phyloP scores from a whole-genome alignment of 2,113 vertebrate genomes.

The Vidua macroura region DNA sequence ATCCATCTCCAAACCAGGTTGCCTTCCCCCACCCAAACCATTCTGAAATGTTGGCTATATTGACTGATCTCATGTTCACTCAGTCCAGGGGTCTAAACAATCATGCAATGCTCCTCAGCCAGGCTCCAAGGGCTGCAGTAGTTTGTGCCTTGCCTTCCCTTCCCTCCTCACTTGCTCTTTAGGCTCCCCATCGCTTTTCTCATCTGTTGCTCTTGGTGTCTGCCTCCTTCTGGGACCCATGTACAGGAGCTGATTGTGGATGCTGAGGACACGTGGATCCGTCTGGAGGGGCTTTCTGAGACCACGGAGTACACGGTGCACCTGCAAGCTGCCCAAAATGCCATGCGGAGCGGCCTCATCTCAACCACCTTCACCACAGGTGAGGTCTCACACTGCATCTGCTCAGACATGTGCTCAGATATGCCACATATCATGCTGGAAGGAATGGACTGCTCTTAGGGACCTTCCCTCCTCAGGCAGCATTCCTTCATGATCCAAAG shows the following conservation, averaged over 20 bases:
- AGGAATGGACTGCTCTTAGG: neutral
- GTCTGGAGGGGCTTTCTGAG: conserved; percentile 91
- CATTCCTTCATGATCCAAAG: neutral
- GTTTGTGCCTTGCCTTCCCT: conserved; percentile 26
- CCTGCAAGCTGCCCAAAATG: conserved; percentile 87
- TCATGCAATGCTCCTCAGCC: neutral
- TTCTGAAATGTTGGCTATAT: neutral
- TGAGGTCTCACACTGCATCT: neutral
- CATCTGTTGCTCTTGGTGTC: neutral
- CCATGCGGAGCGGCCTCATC: conserved; percentile 79
- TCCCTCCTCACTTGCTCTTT: conserved; percentile 27
- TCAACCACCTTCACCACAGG: conserved; percentile 90
- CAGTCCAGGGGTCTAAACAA: neutral
- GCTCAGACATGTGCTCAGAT: too few species aligned
- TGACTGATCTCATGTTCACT: rapidly evolving
- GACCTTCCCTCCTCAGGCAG: neutral
- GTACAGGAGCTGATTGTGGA: conserved; percentile 93
- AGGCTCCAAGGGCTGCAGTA: neutral
- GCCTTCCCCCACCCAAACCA: neutral
- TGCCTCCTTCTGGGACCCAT: neutral
- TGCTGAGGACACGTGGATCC: conserved; percentile 95
- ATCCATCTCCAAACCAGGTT: neutral
- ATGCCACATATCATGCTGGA: rapidly evolving
- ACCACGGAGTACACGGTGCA: conserved; percentile 88
- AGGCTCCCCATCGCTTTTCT: neutral